Base-by-base conservation (phyloP, 2,888 invertebrate species). In the Pegoplata infirma region DNA sequence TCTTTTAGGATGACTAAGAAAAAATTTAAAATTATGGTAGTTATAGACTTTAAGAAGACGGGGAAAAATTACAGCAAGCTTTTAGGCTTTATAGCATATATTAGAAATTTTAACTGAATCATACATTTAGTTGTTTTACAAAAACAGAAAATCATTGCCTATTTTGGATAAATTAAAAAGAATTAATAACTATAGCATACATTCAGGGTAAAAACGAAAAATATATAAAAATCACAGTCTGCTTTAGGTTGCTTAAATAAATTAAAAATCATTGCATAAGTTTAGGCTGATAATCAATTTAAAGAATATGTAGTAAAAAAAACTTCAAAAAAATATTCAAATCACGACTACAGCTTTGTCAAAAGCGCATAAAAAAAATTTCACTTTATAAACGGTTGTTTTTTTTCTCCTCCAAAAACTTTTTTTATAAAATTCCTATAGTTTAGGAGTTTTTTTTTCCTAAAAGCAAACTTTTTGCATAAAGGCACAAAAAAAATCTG, bases 401-500 rank as follows among this genome's bases (percentile, higher is more conserved):
- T 58, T 28, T 32, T 17, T 21, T 58, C n/a, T 40, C 44, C 14
- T 14, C 21, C 10, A 36, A 58, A 44, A 44, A 19, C 58, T 40
- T 40, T 58, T 40, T 32, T 1, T 40, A 40, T n/a, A 12, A 40
- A 40, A 40, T n/a, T 40, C n/a, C 36, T 40, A 32, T 32, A 32
- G 10, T 32, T 32, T 32, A 32, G 32, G 10, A n/a, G n/a, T n/a
- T n/a, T 64, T 53, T 53, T 53, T 64, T 44, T 17, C 5, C 17
- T 14, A 21, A 19, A 28, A 66, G 59, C 53, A 46, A 36, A 32
- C 19, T 5, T 49, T 32, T 5, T 12, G 63, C n/a, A n/a, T n/a
- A n/a, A n/a, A n/a, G n/a, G n/a, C n/a, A n/a, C n/a, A 36, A 49
- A 63, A 28, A 28, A 63, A 72, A 61, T 67, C 67, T 67, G 23